A percentile compares a stretch with the other conserved stretches of the same genome.
Evolutionary conservation across 1,140 invertebrate species (phyloP).

Genomic region (Drosophila orena): DNA sequence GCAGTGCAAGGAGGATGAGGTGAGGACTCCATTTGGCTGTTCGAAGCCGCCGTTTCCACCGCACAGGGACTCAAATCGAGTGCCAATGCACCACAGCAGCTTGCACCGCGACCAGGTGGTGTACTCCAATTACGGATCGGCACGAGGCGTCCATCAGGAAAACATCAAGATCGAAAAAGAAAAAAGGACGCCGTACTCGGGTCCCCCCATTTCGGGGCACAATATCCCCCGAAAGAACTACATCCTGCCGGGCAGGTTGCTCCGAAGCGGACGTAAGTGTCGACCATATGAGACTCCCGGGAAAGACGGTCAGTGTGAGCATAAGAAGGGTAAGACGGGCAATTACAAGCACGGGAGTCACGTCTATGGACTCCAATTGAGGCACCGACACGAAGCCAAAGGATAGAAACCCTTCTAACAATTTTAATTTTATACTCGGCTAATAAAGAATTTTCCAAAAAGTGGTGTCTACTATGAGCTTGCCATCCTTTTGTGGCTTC

Average conservation of each 20-base stretch:
- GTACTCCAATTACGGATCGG: neutral
- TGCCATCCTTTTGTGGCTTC: neutral
- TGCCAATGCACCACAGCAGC: neutral
- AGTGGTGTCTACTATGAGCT: no score
- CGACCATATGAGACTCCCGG: constrained; percentile 47
- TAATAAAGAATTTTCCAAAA: no score
- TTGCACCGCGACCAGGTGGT: constrained; percentile 7
- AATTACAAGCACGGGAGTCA: constrained; percentile 43
- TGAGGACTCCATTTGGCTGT: constrained; percentile 35
- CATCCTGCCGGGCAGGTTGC: constrained; percentile 35
- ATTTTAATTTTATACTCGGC: neutral
- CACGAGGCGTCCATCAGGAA: neutral
- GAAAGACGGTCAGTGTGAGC: constrained; percentile 1
- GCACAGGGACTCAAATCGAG: neutral
- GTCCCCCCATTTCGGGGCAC: constrained; percentile 1
- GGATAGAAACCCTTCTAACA: neutral
- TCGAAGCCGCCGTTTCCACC: neutral
- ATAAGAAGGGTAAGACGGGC: constrained; percentile 19
- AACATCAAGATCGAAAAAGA: neutral
- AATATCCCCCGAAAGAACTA: constrained; percentile 24
- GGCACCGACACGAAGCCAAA: constrained; percentile 18
- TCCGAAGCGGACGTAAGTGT: constrained; percentile 9
- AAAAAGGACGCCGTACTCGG: neutral
- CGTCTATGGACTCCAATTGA: constrained; percentile 16
- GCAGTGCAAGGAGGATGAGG: constrained; percentile 12